These are phyloP conservation scores for Onychostruthus taczanowskii DNA, from an alignment of 2,113 vertebrate species.

Conservation along the genomic window DNA sequence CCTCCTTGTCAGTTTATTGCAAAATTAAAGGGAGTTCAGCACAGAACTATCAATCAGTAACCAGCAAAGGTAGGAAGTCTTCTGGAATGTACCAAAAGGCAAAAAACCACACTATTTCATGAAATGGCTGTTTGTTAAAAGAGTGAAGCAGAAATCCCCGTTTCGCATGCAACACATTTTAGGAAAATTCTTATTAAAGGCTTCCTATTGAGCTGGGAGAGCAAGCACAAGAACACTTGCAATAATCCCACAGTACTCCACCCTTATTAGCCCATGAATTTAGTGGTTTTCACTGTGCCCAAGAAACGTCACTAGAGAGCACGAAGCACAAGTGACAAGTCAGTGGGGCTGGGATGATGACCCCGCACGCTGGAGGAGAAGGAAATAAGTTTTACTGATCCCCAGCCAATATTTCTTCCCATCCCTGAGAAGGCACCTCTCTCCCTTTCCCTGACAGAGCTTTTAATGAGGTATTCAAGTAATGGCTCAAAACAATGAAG, in stretches of 20 bases:
- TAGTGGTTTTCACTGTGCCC: constrained; percentile 38
- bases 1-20: constrained; percentile 78
- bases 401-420: not conserved
- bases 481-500: not conserved
- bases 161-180: constrained; percentile 46
- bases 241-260: constrained; percentile 45
- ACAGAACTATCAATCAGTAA: constrained; percentile 76
- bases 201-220: constrained; percentile 64
- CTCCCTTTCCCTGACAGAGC: not conserved
- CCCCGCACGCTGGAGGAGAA: not conserved
- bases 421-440: not conserved
- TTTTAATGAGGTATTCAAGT: not conserved
- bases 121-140: constrained; percentile 64
- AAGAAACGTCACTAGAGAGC: constrained; percentile 35
- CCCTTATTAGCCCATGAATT: constrained; percentile 44
- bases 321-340: not conserved
- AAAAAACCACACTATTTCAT: constrained; percentile 2
- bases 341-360: constrained; percentile 17
- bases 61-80: constrained; percentile 71
- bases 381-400: not conserved
- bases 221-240: constrained; percentile 43
- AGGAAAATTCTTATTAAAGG: constrained; percentile 71
- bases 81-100: constrained; percentile 56
- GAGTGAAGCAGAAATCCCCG: constrained; percentile 21
- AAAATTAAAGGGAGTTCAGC: constrained; percentile 76